These are phyloP conservation scores for Aricia artaxerxes DNA, from an alignment of 2,888 invertebrate genomes.

Conservation along the genomic window DNA sequence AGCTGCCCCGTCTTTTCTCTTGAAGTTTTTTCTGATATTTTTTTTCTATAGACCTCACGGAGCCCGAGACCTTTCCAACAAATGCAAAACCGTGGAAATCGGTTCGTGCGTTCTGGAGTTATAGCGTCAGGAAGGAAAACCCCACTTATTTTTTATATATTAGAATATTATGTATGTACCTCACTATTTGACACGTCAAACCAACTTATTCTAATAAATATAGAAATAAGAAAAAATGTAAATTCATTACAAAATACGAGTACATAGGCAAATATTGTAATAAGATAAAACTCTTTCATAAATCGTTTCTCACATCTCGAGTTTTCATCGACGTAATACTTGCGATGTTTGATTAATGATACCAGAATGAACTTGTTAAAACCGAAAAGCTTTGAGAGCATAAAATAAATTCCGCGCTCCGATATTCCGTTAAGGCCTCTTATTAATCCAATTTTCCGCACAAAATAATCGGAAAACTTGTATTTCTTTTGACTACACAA, in stretches of 20 bases:
- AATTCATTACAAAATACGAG: background rate
- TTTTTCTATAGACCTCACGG: too few species aligned
- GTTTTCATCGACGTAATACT: constrained; percentile 45
- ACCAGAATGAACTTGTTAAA: constrained; percentile 52
- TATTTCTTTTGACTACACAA: constrained; percentile 32
- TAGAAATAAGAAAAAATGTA: background rate
- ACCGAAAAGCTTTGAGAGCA: constrained; percentile 37
- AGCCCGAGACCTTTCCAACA: too few species aligned
- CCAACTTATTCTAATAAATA: too few species aligned
- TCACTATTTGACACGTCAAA: too few species aligned
- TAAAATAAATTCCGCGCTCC: constrained; percentile 6
- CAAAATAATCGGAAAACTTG: constrained; percentile 15
- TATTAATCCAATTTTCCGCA: constrained; percentile 24
- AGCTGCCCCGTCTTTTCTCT: too few species aligned
- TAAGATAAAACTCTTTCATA: constrained; percentile 13
- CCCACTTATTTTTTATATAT: too few species aligned
- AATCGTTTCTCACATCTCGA: constrained; percentile 12
- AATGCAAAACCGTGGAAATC: too few species aligned
- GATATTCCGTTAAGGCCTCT: constrained; percentile 17
- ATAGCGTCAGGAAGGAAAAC: too few species aligned
- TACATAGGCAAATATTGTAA: background rate
- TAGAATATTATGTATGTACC: too few species aligned
- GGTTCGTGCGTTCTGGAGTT: too few species aligned
- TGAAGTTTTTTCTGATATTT: too few species aligned
- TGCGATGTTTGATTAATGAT: constrained; percentile 68